Base-by-base conservation (phyloP, 2,888 invertebrate species). In the Odiellus spinosus region DNA sequence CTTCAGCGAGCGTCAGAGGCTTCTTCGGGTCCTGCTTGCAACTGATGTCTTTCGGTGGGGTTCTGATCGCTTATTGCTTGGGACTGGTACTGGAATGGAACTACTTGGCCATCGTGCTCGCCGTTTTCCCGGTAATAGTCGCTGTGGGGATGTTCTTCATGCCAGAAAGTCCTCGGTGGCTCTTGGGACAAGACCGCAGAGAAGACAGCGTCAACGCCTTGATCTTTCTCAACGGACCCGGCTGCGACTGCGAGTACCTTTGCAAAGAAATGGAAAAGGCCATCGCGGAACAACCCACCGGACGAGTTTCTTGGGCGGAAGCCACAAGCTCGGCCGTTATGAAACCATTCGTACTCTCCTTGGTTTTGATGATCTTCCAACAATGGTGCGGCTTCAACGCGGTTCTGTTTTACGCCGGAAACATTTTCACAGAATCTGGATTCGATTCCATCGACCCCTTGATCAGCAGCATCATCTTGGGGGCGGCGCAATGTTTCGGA, bases 311-410 rank as follows among this genome's bases (percentile, higher is more conserved):
- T 18, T 65, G 77, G 2, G 65, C 72, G 44, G 82, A 85, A 60
- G 67, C 90, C 12, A 73, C 82, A 57, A 74, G 73, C 53, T 73
- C 70, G 33, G 76, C 74, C 56, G 78, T 88, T 60, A 62, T 80
- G 43, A 80, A 80, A 57, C 85, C 91, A 0, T 66, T 93, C 36
- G 64, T 78, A 2, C 84, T 93, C 53, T 79, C 84, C 1, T 67
- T 91, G 21, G 82, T 84, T 0, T 72, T 95, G 45, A 93, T 93
- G 91, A 76, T 88, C 58, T 90, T 93, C 70, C 95, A 95, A 71
- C 95, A 95, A 65, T 68, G 90, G 58, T 84, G 82, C 60, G 93
- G 93, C 41, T 91, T 93, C 55, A 95, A 95, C 65, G 91, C 90
- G 10, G 82, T 95, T 38, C 87, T 95, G 62, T 93, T 93, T 66